Evolutionary conservation across 2,888 invertebrate genomes (phyloP).

Genomic region (Norana najaformis): DNA sequence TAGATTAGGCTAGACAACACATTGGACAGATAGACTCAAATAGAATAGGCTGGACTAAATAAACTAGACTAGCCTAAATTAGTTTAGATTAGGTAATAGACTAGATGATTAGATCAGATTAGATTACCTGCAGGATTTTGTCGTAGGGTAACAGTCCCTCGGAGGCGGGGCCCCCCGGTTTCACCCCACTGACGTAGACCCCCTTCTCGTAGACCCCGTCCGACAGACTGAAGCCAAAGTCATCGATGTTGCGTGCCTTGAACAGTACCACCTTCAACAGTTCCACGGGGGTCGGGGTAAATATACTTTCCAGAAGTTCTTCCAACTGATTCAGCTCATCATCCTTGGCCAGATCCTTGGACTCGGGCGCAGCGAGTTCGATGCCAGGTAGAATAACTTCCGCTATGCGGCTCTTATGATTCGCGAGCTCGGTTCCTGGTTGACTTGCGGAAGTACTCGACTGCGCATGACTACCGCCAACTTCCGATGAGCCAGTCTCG

Average conservation of each 20-base stretch:
- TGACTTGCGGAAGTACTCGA: not conserved
- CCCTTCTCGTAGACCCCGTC: constrained; percentile 91
- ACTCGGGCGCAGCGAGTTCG: not conserved
- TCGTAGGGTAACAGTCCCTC: constrained; percentile 31
- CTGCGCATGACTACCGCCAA: not conserved
- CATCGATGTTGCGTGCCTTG: constrained; percentile 88
- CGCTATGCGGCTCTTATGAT: not conserved
- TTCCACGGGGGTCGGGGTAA: constrained; percentile 59
- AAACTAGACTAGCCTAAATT: not conserved
- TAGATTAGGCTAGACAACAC: not conserved
- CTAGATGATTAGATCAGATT: not conserved
- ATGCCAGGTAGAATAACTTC: not conserved
- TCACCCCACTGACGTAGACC: constrained; percentile 75
- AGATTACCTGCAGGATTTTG: constrained; percentile 31
- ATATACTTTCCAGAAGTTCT: constrained; percentile 56
- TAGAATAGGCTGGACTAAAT: no score
- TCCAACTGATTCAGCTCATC: constrained; percentile 47
- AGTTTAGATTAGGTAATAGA: not conserved
- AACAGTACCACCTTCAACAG: constrained; percentile 74
- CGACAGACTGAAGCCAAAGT: constrained; percentile 93
- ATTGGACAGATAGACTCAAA: no score
- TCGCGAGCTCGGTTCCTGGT: not conserved
- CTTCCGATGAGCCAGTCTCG: not conserved
- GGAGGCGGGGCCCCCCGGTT: constrained; percentile 65
- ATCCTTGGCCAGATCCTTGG: not conserved